Percentiles rank a stretch among this genome's conserved stretches.
Evolutionary conservation across 2,113 vertebrate genomes (phyloP).

Genomic region (Campylorhamphus procurvoides): DNA sequence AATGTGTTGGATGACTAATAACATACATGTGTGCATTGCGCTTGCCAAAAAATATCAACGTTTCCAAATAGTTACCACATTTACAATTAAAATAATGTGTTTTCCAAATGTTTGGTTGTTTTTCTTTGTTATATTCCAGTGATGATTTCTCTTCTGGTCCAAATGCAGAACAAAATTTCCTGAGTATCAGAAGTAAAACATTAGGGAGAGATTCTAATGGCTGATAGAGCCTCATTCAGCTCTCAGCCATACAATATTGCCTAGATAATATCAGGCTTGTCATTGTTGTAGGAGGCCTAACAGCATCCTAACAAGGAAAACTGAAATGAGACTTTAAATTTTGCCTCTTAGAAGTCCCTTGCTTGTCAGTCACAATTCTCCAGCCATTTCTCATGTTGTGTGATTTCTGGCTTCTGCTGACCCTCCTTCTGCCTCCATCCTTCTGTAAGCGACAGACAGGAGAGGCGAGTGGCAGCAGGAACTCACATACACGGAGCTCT

Average conservation of each 20-base stretch:
- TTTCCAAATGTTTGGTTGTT: conserved; percentile 29
- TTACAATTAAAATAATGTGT: conserved; percentile 51
- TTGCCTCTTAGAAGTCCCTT: neutral
- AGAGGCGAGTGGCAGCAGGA: neutral
- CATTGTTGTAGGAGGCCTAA: neutral
- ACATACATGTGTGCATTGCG: neutral
- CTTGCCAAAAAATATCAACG: conserved; percentile 49
- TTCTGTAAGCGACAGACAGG: neutral
- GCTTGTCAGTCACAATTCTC: neutral
- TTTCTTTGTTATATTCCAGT: conserved; percentile 38
- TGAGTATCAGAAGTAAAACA: conserved; percentile 21
- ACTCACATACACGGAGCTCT: neutral
- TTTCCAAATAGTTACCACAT: conserved; percentile 46
- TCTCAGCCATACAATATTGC: neutral
- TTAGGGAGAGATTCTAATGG: neutral
- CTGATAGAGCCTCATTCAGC: neutral
- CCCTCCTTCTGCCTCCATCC: neutral
- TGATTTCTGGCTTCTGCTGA: neutral
- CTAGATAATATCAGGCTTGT: conserved; percentile 12
- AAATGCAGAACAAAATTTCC: conserved; percentile 11
- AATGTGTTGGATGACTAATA: conserved; percentile 44
- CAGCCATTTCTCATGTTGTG: neutral
- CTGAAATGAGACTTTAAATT: conserved; percentile 2
- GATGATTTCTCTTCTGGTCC: neutral
- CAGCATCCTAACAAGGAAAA: neutral